phyloP scores from a whole-genome alignment of 2,888 invertebrate genomes.

The Muschampia plurimacula region DNA sequence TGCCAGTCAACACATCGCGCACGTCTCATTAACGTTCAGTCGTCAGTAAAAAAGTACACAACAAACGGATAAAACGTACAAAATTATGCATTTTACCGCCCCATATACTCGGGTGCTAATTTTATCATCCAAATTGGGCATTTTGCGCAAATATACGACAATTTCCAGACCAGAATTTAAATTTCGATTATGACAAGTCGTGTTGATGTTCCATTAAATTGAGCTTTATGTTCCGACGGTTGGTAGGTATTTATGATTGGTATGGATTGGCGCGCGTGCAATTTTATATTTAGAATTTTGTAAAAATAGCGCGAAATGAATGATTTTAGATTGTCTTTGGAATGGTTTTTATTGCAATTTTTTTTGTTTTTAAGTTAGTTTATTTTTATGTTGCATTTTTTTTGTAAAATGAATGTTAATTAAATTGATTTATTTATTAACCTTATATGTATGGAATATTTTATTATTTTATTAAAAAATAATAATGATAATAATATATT shows the following conservation, averaged over 20 bases:
- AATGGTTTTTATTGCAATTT: too few relatives aligned
- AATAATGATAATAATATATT: too few relatives aligned
- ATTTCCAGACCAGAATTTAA: slow-evolving; percentile 44
- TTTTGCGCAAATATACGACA: slow-evolving; percentile 49
- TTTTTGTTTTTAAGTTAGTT: too few relatives aligned
- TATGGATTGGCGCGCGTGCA: slow-evolving; percentile 5
- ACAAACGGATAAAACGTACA: slow-evolving; percentile 44
- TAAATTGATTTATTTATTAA: too few relatives aligned
- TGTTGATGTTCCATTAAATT: slow-evolving; percentile 47
- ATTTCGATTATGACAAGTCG: slow-evolving; percentile 51
- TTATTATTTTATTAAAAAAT: too few relatives aligned
- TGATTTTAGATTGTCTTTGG: background rate
- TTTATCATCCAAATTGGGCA: slow-evolving; percentile 57
- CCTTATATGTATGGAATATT: too few relatives aligned
- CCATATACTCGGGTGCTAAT: slow-evolving; percentile 56
- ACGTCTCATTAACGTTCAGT: slow-evolving; percentile 28
- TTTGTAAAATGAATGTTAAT: too few relatives aligned
- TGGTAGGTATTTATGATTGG: slow-evolving; percentile 15
- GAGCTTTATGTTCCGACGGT: slow-evolving; percentile 49
- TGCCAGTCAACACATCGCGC: slow-evolving; percentile 22
- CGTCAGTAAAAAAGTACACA: slow-evolving; percentile 34
- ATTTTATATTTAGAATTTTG: slow-evolving; percentile 7
- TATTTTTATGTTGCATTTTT: too few relatives aligned
- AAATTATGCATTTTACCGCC: slow-evolving; percentile 47
- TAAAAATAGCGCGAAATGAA: slow-evolving; percentile 1